phyloP scores from a whole-genome alignment of 1,140 invertebrate genomes.

The Atta texana region DNA sequence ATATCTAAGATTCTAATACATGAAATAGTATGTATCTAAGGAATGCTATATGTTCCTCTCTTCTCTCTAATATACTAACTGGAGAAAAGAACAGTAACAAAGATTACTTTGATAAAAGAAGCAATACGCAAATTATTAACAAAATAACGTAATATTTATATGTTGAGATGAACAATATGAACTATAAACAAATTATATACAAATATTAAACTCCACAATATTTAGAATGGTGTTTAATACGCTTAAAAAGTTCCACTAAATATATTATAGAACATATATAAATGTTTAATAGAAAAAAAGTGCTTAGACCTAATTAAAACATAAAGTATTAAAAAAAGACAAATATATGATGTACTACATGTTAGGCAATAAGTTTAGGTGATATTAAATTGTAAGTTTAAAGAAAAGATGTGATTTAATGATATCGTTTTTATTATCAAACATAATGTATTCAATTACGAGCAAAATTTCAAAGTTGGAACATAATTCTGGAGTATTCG shows the following conservation, averaged over 20 bases:
- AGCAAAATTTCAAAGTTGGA: conserved; percentile 27
- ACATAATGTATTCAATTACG: not conserved
- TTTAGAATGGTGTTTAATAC: conserved; percentile 37
- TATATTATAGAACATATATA: conserved; percentile 6
- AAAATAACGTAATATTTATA: conserved; percentile 17
- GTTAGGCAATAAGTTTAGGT: conserved; percentile 30
- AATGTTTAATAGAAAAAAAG: conserved; percentile 53
- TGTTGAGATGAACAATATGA: conserved; percentile 9
- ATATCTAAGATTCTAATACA: conserved; percentile 4
- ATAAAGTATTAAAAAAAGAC: conserved; percentile 48
- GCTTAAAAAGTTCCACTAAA: conserved; percentile 49
- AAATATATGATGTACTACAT: conserved; percentile 33
- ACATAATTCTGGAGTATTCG: not conserved
- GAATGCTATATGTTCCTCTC: conserved; percentile 10
- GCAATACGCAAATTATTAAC: conserved; percentile 46
- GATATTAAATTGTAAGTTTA: conserved; percentile 31
- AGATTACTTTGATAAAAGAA: conserved; percentile 32
- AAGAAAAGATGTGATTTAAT: conserved; percentile 39
- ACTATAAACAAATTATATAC: not conserved
- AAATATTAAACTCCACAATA: conserved; percentile 36
- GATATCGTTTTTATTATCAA: conserved; percentile 10
- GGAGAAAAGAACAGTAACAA: not conserved
- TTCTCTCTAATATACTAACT: conserved; percentile 11
- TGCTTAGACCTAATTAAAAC: conserved; percentile 26
- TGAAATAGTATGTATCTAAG: conserved; percentile 25